Conservation (phyloP, 2,113 vertebrate genomes). For the Acanthisitta chloris region DNA sequence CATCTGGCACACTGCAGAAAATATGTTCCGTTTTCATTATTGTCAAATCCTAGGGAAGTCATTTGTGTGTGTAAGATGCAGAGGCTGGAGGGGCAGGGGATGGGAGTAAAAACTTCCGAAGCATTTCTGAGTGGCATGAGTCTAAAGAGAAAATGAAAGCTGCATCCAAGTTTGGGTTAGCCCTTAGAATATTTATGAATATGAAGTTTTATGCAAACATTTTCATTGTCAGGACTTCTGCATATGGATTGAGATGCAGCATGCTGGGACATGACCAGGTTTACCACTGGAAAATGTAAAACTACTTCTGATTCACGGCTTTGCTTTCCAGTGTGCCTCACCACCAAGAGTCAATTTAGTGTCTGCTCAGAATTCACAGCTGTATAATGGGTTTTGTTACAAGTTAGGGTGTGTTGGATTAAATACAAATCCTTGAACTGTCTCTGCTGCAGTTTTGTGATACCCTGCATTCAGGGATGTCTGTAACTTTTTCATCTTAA, state of each 20-base stretch:
- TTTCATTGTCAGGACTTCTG: background rate
- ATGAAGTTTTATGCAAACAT: background rate
- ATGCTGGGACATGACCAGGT: background rate
- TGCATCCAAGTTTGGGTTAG: background rate
- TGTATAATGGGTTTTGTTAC: background rate
- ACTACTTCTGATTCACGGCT: background rate
- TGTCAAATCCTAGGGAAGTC: conserved; percentile 52
- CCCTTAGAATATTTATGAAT: background rate
- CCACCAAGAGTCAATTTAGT: background rate
- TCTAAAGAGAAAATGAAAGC: background rate
- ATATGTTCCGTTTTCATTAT: conserved; percentile 53
- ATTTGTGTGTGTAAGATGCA: background rate
- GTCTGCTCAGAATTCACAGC: background rate
- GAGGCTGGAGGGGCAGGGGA: background rate
- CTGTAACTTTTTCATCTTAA: background rate
- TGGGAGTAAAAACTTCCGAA: background rate
- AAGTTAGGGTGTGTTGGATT: background rate
- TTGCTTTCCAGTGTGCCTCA: background rate
- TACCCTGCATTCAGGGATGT: background rate
- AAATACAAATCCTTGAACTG: background rate
- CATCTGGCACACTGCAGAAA: conserved; percentile 72
- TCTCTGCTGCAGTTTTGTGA: background rate
- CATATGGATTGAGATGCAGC: background rate
- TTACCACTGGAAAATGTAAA: background rate
- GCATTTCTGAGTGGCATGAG: background rate